Base-by-base conservation (phyloP, 2,888 invertebrate genomes). In the Scaptodrosophila latifasciaeformis region DNA sequence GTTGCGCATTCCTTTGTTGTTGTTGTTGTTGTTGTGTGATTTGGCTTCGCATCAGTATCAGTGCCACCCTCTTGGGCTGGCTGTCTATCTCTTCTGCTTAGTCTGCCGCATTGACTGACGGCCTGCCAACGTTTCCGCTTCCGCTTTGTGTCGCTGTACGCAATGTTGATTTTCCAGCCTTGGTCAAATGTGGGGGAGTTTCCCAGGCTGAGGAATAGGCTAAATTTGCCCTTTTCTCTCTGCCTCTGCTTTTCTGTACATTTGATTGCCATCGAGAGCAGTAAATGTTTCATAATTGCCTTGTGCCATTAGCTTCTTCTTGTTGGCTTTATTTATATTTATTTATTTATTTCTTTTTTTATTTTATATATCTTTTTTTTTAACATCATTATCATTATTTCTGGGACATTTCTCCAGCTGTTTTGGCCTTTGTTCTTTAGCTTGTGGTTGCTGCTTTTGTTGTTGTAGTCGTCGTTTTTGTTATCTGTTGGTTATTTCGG, bases 101-200 rank as follows among this genome's bases (percentile, higher is more conserved):
- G 17, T 40, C n/a, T 40, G 21, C 21, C 19, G 19, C 27, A 27
- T 44, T 47, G 48, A 53, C 49, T 46, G 46, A 54, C 62, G 72
- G 48, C 62, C 52, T 79, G 74, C 65, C 76, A 70, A 77, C 77
- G 81, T 78, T 75, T 75, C 81, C 81, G 81, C 68, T 75, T 75
- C 75, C 75, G 75, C 59, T 44, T 10, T 18, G 9, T n/a, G 6
- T 65, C 59, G 55, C 65, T 65, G 77, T 77, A 64, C 70, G 72
- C 72, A 80, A 72, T 80, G 79, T 78, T 74, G 81, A 62, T 71
- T 80, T 80, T 69, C 56, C 46, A 51, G 51, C 39, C 58, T 49
- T 51, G 18, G 24, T 7, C 24, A n/a, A n/a, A n/a, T n/a, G n/a
- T n/a, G n/a, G n/a, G n/a, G n/a, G n/a, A n/a, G n/a, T n/a, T n/a